Evolutionary conservation across 2,888 invertebrate species (phyloP), one percentile per base, ranked within the genome.

Genomic region (Graphium colonna): DNA sequence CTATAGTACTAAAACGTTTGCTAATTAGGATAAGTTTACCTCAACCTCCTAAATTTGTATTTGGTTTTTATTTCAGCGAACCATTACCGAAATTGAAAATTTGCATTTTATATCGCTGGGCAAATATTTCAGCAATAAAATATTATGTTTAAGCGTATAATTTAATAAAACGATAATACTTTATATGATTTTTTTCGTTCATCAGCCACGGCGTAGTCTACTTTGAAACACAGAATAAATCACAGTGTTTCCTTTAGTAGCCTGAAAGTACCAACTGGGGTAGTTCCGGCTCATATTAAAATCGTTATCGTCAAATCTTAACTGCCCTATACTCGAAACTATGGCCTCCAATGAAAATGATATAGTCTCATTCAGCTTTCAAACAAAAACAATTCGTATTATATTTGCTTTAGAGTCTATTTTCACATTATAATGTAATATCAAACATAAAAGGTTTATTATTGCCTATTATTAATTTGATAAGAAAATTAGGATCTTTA

Each of bases 221-320:
- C 60, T 63, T 60, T 58, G 69, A 69, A 75, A 70, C 70, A 62
- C 55, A 64, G 71, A 77, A 81, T 76, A 81, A 79, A 82, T 80
- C 75, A 75, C 73, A 71, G 73, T 73, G 77, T 82, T 81, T 83
- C 79, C 76, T 67, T 74, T 69, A 73, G 71, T 69, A 63, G 69
- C 65, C 69, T 65, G 67, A 73, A 65, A 71, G 69, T 73, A 69
- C 77, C 73, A 66, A 65, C 71, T 71, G 61, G 61, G 64, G 69
- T 69, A 71, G 77, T 88, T 87, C 88, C 88, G 88, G 79, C 86
- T 87, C 83, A 79, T 88, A 89, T 88, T 87, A 88, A 87, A 84
- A 79, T 76, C 64, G 75, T 82, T 88, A 89, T 89, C 88, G 83
- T 61, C 59, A 74, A 72, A 88, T 89, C 88, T 88, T 83, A 88